phyloP scores from a whole-genome alignment of 2,888 invertebrate genomes.

The Callyntrura guangdongensis region DNA sequence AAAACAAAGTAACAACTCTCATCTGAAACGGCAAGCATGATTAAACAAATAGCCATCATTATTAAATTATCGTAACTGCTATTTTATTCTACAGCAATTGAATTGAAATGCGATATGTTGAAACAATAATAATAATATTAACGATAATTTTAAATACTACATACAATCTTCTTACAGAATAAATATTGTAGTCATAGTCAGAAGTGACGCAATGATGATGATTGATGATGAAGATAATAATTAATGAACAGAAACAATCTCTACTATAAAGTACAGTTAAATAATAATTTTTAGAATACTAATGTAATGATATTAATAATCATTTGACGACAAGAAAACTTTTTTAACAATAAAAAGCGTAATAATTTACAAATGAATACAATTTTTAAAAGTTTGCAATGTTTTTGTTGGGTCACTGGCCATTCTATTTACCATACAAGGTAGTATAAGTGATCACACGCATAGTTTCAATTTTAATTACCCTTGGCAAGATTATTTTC shows the following conservation, averaged over 20 bases:
- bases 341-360: not conserved
- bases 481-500: not conserved
- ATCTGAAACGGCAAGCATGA: not conserved
- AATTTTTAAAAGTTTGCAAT: not conserved
- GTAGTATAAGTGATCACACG: not conserved
- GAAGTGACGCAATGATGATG: too few relatives aligned
- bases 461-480: not conserved
- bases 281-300: too few relatives aligned
- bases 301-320: not conserved
- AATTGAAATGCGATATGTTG: not conserved
- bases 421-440: too few relatives aligned
- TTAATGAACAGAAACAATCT: not conserved
- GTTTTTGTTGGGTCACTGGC: too few relatives aligned
- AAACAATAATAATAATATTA: conserved; percentile 13
- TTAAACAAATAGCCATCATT: not conserved
- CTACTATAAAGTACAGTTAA: too few relatives aligned
- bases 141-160: not conserved
- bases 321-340: not conserved
- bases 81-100: not conserved
- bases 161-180: not conserved
- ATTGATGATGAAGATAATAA: not conserved
- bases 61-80: not conserved
- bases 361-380: conserved; percentile 5
- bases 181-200: not conserved
- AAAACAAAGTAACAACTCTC: not conserved